Conservation (phyloP, 2,888 invertebrate species). For the Epirrhoe tristata region DNA sequence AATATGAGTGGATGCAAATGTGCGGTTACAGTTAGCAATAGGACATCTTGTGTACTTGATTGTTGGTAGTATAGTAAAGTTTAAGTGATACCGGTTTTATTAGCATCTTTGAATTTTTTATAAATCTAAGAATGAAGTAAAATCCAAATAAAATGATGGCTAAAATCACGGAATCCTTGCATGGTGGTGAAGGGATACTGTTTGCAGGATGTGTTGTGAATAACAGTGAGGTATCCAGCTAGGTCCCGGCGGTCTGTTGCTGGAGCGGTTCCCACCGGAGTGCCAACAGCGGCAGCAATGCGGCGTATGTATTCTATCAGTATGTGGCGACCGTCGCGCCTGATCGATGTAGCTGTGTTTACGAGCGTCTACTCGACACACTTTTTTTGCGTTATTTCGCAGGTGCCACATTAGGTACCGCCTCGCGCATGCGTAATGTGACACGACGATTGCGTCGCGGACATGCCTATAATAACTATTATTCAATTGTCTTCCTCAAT, state of each 20-base stretch:
- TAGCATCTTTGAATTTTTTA: not conserved
- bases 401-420: slow-evolving; percentile 51
- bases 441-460: slow-evolving; percentile 14
- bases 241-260: not conserved
- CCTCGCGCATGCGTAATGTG: slow-evolving; percentile 27
- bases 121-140: no score
- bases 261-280: slow-evolving; percentile 5
- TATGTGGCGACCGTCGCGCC: slow-evolving; percentile 46
- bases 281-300: slow-evolving; percentile 38
- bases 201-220: not conserved
- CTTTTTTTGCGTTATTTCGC: slow-evolving; percentile 55
- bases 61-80: not conserved
- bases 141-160: no score
- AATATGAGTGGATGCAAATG: slow-evolving; percentile 72
- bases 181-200: not conserved
- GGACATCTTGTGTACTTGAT: slow-evolving; percentile 8
- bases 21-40: slow-evolving; percentile 34
- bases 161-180: not conserved
- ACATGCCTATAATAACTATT: slow-evolving; percentile 32
- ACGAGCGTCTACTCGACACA: slow-evolving; percentile 52
- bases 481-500: slow-evolving; percentile 28
- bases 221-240: not conserved
- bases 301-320: slow-evolving; percentile 55
- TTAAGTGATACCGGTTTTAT: not conserved
- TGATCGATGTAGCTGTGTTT: slow-evolving; percentile 50